These are phyloP conservation scores for Otolemur garnettii DNA, from an alignment of 2,113 vertebrate species.

Conservation along the genomic window DNA sequence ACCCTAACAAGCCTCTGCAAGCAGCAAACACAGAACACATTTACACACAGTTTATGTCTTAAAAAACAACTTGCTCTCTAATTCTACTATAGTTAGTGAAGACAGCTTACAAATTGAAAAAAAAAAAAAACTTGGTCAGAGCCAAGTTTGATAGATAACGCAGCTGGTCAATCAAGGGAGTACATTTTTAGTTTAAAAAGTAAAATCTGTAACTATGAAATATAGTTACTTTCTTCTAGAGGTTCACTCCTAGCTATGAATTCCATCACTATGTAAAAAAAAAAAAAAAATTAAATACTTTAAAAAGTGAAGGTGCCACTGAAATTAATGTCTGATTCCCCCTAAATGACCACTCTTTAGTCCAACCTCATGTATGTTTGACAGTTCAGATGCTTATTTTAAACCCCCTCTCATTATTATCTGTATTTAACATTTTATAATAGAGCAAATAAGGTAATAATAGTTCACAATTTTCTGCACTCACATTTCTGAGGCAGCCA, in stretches of 20 bases:
- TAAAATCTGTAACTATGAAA: neutral
- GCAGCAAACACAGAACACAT: neutral
- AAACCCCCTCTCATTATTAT: neutral
- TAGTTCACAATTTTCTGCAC: neutral
- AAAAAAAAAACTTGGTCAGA: neutral
- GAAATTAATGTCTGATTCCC: neutral
- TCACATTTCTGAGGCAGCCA: neutral
- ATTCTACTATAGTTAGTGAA: neutral
- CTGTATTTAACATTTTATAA: neutral
- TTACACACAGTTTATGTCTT: neutral
- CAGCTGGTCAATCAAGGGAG: neutral
- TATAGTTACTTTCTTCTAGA: neutral
- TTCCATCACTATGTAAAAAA: neutral
- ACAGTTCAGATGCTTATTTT: neutral
- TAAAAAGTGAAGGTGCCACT: neutral
- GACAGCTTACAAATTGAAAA: neutral
- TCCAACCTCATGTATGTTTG: neutral
- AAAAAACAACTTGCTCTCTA: constrained; percentile 31
- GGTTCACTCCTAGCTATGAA: neutral
- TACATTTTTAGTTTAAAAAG: neutral
- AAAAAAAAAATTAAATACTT: neutral
- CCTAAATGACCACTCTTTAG: neutral
- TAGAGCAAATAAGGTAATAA: neutral
- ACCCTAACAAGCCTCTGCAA: neutral
- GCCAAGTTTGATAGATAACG: neutral